A percentile compares a stretch with the other conserved stretches of the same genome.
These are phyloP conservation scores for Potamarius usumacintae DNA, from an alignment of 2,113 vertebrate genomes.

Conservation along the genomic window DNA sequence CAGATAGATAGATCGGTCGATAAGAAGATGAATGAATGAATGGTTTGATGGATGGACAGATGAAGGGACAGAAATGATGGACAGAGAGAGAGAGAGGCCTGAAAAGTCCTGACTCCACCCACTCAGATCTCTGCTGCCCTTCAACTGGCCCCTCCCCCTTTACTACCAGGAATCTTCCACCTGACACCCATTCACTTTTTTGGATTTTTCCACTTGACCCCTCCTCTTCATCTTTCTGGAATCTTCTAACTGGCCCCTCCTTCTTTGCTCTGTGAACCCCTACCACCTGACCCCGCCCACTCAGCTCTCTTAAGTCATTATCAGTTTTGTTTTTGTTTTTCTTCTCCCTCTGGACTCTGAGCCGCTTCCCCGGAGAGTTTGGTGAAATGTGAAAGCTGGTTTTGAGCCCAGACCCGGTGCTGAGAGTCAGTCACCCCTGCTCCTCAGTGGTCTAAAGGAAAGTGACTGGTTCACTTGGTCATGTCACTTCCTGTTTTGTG, in stretches of 20 bases:
- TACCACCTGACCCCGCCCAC: neutral
- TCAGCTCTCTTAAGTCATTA: neutral
- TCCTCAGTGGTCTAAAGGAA: neutral
- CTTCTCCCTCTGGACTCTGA: too few species aligned
- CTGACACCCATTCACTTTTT: neutral
- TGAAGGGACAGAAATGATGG: neutral
- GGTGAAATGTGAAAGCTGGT: neutral
- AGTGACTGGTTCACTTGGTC: too few species aligned
- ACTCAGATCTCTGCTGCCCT: neutral
- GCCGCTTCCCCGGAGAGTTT: too few species aligned
- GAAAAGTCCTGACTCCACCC: neutral
- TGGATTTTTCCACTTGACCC: neutral
- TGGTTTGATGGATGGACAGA: neutral
- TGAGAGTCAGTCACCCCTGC: neutral
- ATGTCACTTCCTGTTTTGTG: neutral
- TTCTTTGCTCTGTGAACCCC: neutral
- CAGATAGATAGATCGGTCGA: neutral
- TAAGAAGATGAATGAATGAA: neutral
- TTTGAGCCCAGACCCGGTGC: neutral
- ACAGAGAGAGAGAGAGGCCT: neutral
- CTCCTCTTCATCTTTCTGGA: neutral
- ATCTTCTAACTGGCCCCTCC: neutral
- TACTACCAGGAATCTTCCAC: neutral
- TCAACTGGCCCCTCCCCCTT: neutral
- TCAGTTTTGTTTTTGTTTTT: neutral